These are phyloP conservation scores for Puffinus mauretanicus DNA, from an alignment of 2,113 vertebrate genomes.

Conservation along the genomic window DNA sequence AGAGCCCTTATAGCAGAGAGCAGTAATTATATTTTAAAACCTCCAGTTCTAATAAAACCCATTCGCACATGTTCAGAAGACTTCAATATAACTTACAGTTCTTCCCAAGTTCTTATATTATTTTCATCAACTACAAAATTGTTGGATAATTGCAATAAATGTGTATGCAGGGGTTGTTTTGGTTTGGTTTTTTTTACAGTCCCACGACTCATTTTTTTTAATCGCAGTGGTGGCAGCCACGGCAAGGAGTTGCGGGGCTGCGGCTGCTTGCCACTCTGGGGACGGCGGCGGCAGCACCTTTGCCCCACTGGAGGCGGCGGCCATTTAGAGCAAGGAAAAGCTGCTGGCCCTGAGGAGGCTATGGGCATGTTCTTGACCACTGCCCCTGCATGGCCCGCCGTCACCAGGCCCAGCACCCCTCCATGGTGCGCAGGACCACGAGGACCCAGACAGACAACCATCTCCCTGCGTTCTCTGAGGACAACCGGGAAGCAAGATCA, in stretches of 20 bases:
- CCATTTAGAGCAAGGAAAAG: neutral
- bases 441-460: neutral
- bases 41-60: neutral
- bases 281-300: neutral
- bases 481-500: neutral
- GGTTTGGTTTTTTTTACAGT: neutral
- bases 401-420: neutral
- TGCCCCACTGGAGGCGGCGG: rapidly evolving
- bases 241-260: rapidly evolving
- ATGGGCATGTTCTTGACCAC: neutral
- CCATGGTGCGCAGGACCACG: no score
- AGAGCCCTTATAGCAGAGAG: neutral
- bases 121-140: neutral
- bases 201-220: neutral
- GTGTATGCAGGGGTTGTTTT: neutral
- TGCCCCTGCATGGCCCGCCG: neutral
- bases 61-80: neutral
- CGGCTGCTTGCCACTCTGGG: rapidly evolving
- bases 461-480: neutral
- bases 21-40: neutral
- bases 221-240: neutral
- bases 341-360: neutral
- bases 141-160: neutral
- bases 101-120: neutral
- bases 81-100: no score